Conservation (phyloP, 1,140 invertebrate genomes). For the Diabrotica undecimpunctata region DNA sequence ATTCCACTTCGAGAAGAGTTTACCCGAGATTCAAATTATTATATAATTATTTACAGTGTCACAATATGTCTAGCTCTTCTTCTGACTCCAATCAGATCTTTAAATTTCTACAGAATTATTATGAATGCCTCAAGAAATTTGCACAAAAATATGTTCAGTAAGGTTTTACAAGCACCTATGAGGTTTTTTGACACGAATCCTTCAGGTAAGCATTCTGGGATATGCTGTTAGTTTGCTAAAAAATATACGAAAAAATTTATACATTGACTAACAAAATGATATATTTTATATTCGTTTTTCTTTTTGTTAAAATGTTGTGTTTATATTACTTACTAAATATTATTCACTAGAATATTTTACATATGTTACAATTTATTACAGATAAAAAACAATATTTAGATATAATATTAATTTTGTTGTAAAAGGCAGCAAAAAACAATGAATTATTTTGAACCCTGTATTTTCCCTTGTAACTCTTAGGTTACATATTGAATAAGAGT, state of each 20-base stretch:
- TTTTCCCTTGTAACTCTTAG: too few relatives aligned
- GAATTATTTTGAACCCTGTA: too few relatives aligned
- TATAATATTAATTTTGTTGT: too few relatives aligned
- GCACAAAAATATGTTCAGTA: conserved; percentile 79
- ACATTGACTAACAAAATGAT: too few relatives aligned
- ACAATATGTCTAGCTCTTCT: conserved; percentile 39
- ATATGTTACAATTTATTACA: too few relatives aligned
- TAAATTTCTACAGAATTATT: conserved; percentile 73
- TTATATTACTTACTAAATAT: too few relatives aligned
- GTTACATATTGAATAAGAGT: too few relatives aligned
- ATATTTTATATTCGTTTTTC: conserved; percentile 11
- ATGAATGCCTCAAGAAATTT: conserved; percentile 75
- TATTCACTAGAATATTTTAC: too few relatives aligned
- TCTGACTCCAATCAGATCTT: conserved; percentile 57
- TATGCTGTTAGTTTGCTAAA: conserved; percentile 42
- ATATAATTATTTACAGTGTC: conserved; percentile 37
- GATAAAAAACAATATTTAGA: too few relatives aligned
- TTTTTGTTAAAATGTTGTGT: neutral
- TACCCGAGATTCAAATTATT: conserved; percentile 19
- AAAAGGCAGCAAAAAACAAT: too few relatives aligned
- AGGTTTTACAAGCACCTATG: conserved; percentile 65
- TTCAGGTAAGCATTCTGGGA: conserved; percentile 39
- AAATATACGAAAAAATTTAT: too few relatives aligned
- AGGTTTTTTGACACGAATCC: conserved; percentile 61
- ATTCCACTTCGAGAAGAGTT: neutral